Evolutionary conservation across 1,140 invertebrate genomes (phyloP).

Genomic region (Streblospio benedicti): DNA sequence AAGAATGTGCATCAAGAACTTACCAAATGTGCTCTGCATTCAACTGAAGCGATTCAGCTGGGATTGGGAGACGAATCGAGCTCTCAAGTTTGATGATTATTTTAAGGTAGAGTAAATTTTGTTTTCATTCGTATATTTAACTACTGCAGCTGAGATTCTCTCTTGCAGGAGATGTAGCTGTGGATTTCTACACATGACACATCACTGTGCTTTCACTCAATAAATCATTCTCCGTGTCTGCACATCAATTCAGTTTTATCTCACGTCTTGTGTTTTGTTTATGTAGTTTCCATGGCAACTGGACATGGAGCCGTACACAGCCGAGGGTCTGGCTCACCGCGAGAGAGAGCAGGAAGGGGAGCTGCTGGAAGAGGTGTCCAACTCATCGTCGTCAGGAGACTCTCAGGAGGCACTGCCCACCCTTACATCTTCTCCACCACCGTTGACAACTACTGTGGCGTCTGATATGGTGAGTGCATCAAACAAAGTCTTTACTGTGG

Average conservation of each 20-base stretch:
- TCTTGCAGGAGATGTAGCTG: background rate
- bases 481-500: too few relatives aligned
- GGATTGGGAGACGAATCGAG: slow-evolving; percentile 76
- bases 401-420: too few relatives aligned
- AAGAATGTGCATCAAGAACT: slow-evolving; percentile 88
- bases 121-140: background rate
- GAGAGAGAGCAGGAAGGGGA: slow-evolving; percentile 56
- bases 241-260: too few relatives aligned
- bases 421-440: too few relatives aligned
- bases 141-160: background rate
- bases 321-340: slow-evolving; percentile 85
- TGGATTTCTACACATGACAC: too few relatives aligned
- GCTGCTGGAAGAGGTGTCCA: too few relatives aligned
- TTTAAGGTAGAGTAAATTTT: slow-evolving; percentile 41
- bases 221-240: too few relatives aligned
- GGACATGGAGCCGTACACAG: slow-evolving; percentile 97
- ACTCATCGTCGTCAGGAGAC: too few relatives aligned
- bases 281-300: slow-evolving; percentile 95
- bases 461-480: too few relatives aligned
- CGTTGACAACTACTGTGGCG: too few relatives aligned
- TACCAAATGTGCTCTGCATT: slow-evolving; percentile 91
- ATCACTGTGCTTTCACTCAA: too few relatives aligned
- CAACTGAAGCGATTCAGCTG: slow-evolving; percentile 98
- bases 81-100: slow-evolving; percentile 46
- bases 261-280: too few relatives aligned